These are phyloP conservation scores for Nothocercus nigrocapillus DNA, from an alignment of 2,113 vertebrate genomes.

Conservation along the genomic window DNA sequence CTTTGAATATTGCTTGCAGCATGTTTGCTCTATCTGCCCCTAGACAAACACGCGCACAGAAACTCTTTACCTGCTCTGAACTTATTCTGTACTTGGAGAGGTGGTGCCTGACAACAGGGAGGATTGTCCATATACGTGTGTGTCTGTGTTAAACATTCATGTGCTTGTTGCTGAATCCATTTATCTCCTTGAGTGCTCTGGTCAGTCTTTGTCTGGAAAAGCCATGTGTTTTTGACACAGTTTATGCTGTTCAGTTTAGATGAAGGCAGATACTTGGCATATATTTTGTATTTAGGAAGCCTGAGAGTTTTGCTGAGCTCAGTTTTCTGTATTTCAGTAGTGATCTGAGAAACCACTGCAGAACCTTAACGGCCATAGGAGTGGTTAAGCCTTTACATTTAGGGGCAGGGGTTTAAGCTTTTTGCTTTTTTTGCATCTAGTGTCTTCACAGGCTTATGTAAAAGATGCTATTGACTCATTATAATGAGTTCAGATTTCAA, in stretches of 20 bases:
- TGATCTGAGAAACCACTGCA: not conserved
- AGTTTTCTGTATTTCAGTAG: not conserved
- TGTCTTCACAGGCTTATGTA: not conserved
- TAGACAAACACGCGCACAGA: not conserved
- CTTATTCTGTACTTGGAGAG: not conserved
- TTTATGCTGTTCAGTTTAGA: not conserved
- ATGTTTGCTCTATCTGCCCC: not conserved
- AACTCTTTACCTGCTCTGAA: not conserved
- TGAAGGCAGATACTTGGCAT: not conserved
- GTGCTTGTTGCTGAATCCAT: not conserved
- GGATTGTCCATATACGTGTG: not conserved
- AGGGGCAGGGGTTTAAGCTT: not conserved
- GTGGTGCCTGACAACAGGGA: not conserved
- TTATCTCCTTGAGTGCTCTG: not conserved
- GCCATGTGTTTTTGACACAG: not conserved
- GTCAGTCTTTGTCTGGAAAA: not conserved
- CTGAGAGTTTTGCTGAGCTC: not conserved
- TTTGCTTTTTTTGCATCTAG: not conserved
- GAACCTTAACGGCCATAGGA: not conserved
- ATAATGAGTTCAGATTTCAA: not conserved
- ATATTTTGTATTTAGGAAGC: not conserved
- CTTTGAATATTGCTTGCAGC: not conserved
- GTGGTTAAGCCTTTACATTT: not conserved
- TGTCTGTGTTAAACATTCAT: not conserved
- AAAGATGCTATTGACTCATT: not conserved